These are phyloP conservation scores for Melanaphis sacchari DNA, from an alignment of 1,140 invertebrate genomes.

Conservation along the genomic window DNA sequence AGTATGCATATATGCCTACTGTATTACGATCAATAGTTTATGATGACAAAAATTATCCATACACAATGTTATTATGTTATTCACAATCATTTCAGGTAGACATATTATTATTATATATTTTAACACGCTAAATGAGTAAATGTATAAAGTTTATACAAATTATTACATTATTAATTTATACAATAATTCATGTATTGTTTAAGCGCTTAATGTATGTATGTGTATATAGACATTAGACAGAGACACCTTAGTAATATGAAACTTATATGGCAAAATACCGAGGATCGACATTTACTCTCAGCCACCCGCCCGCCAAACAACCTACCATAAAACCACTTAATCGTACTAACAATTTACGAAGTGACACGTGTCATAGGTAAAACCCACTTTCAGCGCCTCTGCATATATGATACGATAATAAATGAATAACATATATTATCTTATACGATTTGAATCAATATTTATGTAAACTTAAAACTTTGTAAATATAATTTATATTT, in stretches of 20 bases:
- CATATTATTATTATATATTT: background rate
- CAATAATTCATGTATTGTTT: too few relatives aligned
- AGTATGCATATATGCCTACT: too few relatives aligned
- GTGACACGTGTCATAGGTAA: background rate
- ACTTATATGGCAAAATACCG: background rate
- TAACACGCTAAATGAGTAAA: background rate
- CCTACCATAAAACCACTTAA: background rate
- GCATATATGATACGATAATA: background rate
- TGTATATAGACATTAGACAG: too few relatives aligned
- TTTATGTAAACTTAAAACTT: background rate
- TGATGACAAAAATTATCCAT: too few relatives aligned
- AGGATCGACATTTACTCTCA: background rate
- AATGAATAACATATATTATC: background rate
- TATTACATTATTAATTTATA: background rate
- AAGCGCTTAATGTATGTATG: too few relatives aligned
- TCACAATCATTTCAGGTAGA: background rate
- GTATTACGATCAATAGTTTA: too few relatives aligned
- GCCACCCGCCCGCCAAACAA: background rate
- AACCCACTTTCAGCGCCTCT: background rate
- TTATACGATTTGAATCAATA: background rate
- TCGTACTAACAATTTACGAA: background rate
- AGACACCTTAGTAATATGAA: background rate
- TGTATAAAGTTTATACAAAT: background rate
- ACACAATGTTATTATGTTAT: too few relatives aligned
- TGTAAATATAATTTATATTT: background rate